Percentiles rank a stretch among this genome's conserved stretches.
phyloP scores from a whole-genome alignment of 1,140 invertebrate genomes.

The Drepana arcuata region DNA sequence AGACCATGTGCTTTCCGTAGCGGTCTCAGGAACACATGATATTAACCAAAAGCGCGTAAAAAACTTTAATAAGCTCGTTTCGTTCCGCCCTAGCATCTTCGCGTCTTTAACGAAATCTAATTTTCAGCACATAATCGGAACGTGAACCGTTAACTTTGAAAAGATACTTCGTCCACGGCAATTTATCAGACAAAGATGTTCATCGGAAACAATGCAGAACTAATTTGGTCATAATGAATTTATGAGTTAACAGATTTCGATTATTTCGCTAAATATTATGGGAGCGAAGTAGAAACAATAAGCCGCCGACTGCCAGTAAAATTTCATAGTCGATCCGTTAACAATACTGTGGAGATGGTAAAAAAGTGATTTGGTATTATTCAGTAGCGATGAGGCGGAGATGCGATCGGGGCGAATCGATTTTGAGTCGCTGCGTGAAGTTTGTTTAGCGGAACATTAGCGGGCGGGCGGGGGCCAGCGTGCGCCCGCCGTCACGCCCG shows the following conservation, averaged over 20 bases:
- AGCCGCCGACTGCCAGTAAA: slow-evolving; percentile 34
- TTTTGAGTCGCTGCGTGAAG: slow-evolving; percentile 56
- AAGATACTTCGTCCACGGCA: slow-evolving; percentile 32
- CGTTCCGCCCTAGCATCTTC: slow-evolving; percentile 20
- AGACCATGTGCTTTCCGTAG: slow-evolving; percentile 15
- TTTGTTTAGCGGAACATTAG: slow-evolving; percentile 61
- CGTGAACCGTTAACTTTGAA: slow-evolving; percentile 30
- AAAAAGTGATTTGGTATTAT: slow-evolving; percentile 60
- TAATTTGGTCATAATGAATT: slow-evolving; percentile 44
- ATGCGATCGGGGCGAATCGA: slow-evolving; percentile 56
- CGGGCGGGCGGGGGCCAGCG: slow-evolving; percentile 23
- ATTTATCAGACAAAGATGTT: slow-evolving; percentile 63
- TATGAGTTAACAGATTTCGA: slow-evolving; percentile 46
- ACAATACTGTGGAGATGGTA: slow-evolving; percentile 50
- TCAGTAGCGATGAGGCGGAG: slow-evolving; percentile 34
- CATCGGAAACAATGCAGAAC: slow-evolving; percentile 61
- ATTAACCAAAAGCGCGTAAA: slow-evolving; percentile 13
- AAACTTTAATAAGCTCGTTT: slow-evolving; percentile 28
- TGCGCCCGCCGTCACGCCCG: slow-evolving; percentile 31
- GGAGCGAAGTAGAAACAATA: slow-evolving; percentile 47
- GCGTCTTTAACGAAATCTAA: slow-evolving; percentile 31
- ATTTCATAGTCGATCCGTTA: slow-evolving; percentile 62
- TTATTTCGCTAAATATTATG: slow-evolving; percentile 27
- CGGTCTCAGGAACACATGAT: too few relatives aligned
- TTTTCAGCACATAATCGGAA: slow-evolving; percentile 45